phyloP scores from a whole-genome alignment of 2,888 invertebrate species.

The Steromphala cineraria region DNA sequence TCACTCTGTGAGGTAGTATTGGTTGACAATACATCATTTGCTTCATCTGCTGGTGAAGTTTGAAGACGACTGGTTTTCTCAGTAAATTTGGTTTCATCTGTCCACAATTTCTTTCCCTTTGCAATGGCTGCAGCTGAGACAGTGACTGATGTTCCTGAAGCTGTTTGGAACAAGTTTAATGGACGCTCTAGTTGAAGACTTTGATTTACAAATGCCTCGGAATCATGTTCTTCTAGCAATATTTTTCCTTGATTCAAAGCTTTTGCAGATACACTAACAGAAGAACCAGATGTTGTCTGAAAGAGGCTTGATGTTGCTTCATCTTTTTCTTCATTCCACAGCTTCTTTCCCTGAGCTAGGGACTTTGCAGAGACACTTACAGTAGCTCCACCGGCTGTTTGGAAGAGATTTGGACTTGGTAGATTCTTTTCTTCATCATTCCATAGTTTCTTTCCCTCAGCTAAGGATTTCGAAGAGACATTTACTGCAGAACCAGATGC shows the following conservation, averaged over 20 bases:
- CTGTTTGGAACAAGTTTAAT: constrained; percentile 28
- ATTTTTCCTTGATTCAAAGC: background rate
- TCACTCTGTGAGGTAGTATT: no score
- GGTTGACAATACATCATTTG: no score
- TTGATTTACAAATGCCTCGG: no score
- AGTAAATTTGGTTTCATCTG: background rate
- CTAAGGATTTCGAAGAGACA: constrained; percentile 23
- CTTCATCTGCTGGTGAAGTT: background rate
- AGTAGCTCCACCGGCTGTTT: background rate
- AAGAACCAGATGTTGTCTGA: constrained; percentile 34
- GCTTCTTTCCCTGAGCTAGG: background rate
- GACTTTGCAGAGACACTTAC: background rate
- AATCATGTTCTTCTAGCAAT: no score
- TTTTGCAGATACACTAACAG: constrained; percentile 22
- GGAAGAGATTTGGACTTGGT: background rate
- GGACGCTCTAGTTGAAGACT: no score
- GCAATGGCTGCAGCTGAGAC: constrained; percentile 22
- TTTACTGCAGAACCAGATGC: background rate
- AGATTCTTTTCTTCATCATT: background rate
- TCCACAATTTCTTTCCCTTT: constrained; percentile 1
- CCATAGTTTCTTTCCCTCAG: background rate
- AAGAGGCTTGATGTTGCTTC: background rate
- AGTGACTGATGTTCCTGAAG: constrained; percentile 30
- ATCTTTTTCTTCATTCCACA: background rate
- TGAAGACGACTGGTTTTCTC: background rate